Percentiles rank a stretch among this genome's conserved stretches.
phyloP scores from a whole-genome alignment of 1,140 invertebrate species.

The Samia ricini region DNA sequence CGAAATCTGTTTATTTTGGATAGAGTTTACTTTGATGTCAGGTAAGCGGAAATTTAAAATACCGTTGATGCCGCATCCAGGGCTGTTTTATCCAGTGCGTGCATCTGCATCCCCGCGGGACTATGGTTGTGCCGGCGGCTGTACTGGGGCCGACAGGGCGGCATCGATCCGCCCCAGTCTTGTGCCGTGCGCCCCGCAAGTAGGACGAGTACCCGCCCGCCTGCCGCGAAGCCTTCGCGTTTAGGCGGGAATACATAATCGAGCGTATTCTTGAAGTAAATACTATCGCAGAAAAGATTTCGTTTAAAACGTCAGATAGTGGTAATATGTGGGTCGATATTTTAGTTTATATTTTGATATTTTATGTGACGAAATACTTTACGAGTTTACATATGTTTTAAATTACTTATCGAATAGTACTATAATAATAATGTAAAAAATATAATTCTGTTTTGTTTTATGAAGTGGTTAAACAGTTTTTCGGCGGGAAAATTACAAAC shows the following conservation, averaged over 20 bases:
- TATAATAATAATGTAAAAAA: too few relatives aligned
- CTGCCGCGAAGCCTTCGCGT: conserved; percentile 47
- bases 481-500: not conserved
- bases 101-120: conserved; percentile 71
- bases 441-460: not conserved
- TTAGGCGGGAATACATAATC: conserved; percentile 60
- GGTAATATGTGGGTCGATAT: too few relatives aligned
- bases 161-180: conserved; percentile 73
- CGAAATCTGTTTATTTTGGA: not conserved
- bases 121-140: conserved; percentile 22
- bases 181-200: conserved; percentile 38
- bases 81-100: conserved; percentile 23
- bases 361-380: too few relatives aligned
- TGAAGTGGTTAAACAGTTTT: not conserved
- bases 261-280: conserved; percentile 12
- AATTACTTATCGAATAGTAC: not conserved
- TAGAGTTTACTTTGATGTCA: not conserved
- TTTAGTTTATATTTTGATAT: too few relatives aligned
- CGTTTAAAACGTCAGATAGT: not conserved
- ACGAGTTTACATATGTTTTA: too few relatives aligned
- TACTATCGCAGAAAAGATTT: conserved; percentile 1
- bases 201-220: conserved; percentile 52
- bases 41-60: not conserved
- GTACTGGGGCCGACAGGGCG: conserved; percentile 34
- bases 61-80: conserved; percentile 39